These are phyloP conservation scores for Gobio occitaniae DNA, from an alignment of 2,797 vertebrate genomes.

Conservation along the genomic window DNA sequence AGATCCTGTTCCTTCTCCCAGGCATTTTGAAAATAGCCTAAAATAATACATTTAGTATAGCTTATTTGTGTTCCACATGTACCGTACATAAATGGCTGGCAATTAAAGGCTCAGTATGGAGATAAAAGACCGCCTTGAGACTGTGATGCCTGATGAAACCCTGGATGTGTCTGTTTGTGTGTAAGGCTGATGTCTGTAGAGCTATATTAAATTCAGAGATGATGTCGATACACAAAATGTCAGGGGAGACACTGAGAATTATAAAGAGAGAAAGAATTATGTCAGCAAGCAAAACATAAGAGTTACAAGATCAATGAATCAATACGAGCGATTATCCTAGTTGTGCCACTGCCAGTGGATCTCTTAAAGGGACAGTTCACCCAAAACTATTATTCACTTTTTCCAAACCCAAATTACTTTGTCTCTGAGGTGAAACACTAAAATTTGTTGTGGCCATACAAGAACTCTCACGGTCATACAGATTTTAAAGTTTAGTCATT, in stretches of 20 bases:
- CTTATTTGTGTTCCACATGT: not conserved
- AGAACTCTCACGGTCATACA: not conserved
- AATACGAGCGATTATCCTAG: slow-evolving; percentile 27
- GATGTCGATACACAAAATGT: not conserved
- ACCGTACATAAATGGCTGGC: not conserved
- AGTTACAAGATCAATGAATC: slow-evolving; percentile 36
- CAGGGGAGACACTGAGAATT: not conserved
- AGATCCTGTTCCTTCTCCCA: not conserved
- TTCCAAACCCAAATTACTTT: not conserved
- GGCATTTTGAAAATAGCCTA: not conserved
- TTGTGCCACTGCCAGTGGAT: slow-evolving; percentile 38
- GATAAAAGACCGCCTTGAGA: not conserved
- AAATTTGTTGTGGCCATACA: not conserved
- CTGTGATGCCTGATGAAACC: slow-evolving; percentile 5
- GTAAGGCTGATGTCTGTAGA: slow-evolving; percentile 2
- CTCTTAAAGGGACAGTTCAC: slow-evolving; percentile 38
- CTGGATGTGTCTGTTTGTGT: not conserved
- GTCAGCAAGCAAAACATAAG: slow-evolving; percentile 15
- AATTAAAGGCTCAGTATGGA: not conserved
- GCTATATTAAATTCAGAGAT: not conserved
- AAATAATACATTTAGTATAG: too few species aligned
- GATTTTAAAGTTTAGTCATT: not conserved
- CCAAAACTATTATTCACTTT: not conserved
- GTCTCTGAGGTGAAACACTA: not conserved
- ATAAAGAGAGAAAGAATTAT: slow-evolving; percentile 14